Evolutionary conservation across 2,888 invertebrate species (phyloP), one percentile per base, ranked within the genome.

Genomic region (Lissocephala sabroskyi): DNA sequence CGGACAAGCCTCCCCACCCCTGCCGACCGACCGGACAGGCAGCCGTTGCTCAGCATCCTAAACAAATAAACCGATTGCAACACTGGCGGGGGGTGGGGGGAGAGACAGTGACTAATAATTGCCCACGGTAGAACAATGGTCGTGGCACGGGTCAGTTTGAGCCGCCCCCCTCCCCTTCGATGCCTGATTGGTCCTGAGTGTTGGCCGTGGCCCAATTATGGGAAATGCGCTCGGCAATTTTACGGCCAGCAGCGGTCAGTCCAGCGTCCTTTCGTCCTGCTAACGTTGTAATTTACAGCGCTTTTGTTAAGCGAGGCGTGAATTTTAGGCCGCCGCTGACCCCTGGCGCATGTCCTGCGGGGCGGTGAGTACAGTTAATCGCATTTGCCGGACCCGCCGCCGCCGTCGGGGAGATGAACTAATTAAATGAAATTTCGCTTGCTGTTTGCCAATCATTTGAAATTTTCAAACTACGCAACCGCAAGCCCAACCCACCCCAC

Each of bases 231-330:
- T 41, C 58, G 52, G 47, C 40, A 35, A 36, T 29, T 26, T 29
- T 30, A 26, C 33, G 13, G 16, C 30, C 48, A 19, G 19, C 37
- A 30, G 33, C 16, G 41, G 1, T 4, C 46, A 48, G 61, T 39
- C 19, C 57, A 14, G 39, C 53, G 60, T 52, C 67, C 52, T 13
- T 9, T 23, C 6, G n/a, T 18, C 2, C n/a, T n/a, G 32, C 26
- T 48, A 73, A 73, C 65, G 62, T 59, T 60, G 66, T 73, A 73
- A 73, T 77, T 73, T 73, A 73, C 78, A 64, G 59, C 55, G 75
- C 73, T 77, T 73, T 73, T 73, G 73, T 75, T 71, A 64, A 77
- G 73, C 75, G 73, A 73, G 73, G 73, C 73, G 73, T 73, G 73
- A 74, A 73, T 77, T 65, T 55, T 52, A 48, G 56, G 51, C 54